Percentiles rank a stretch among this genome's conserved stretches.
These are phyloP conservation scores for Teinopalpus imperialis DNA, from an alignment of 2,888 invertebrate species.

Conservation along the genomic window DNA sequence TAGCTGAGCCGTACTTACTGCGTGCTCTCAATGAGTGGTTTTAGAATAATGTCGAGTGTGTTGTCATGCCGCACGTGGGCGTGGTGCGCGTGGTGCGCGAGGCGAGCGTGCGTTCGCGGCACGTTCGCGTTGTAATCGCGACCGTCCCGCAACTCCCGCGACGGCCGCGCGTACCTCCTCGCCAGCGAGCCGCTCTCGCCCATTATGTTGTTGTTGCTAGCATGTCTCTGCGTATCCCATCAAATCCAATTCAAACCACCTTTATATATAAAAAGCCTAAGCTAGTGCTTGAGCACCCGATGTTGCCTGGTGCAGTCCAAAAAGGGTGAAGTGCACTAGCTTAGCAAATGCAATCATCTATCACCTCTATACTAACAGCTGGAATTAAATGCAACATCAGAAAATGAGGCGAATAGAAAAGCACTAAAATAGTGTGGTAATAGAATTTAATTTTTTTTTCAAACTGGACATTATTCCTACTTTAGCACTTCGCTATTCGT, in stretches of 20 bases:
- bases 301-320: too few relatives aligned
- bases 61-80: slow-evolving; percentile 69
- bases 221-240: slow-evolving; percentile 80
- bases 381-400: slow-evolving; percentile 32
- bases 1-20: slow-evolving; percentile 76
- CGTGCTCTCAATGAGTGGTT: slow-evolving; percentile 82
- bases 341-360: too few relatives aligned
- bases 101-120: slow-evolving; percentile 68
- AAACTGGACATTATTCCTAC: slow-evolving; percentile 34
- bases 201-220: slow-evolving; percentile 82
- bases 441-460: slow-evolving; percentile 1
- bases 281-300: too few relatives aligned
- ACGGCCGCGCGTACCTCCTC: slow-evolving; percentile 67
- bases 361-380: slow-evolving; percentile 46
- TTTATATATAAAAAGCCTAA: too few relatives aligned
- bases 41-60: slow-evolving; percentile 81
- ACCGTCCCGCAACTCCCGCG: slow-evolving; percentile 47
- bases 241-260: slow-evolving; percentile 67
- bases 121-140: slow-evolving; percentile 69
- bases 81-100: slow-evolving; percentile 48
- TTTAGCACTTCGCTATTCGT: slow-evolving; percentile 49
- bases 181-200: slow-evolving; percentile 77
- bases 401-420: slow-evolving; percentile 21
- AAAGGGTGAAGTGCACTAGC: too few relatives aligned
- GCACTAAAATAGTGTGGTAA: slow-evolving; percentile 18